Conservation (phyloP, 2,113 vertebrate genomes). For the Nycticryphes semicollaris region DNA sequence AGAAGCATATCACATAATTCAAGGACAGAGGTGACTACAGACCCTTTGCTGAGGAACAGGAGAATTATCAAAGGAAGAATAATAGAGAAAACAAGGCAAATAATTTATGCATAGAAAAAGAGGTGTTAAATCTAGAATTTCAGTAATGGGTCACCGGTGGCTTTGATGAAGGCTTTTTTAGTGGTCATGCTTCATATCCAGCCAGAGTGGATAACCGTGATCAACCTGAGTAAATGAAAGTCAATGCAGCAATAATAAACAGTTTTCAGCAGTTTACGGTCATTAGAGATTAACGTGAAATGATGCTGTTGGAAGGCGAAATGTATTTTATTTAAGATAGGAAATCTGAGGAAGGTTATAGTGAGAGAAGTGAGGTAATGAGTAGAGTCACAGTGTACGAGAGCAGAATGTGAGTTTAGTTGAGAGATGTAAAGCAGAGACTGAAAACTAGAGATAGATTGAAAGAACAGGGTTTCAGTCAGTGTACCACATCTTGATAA, state of each 20-base stretch:
- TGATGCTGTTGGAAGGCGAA: neutral
- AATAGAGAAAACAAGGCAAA: neutral
- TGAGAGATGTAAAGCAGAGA: neutral
- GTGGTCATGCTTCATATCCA: neutral
- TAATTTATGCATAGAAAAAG: conserved; percentile 21
- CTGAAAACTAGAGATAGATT: neutral
- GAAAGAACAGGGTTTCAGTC: neutral
- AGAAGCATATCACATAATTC: neutral
- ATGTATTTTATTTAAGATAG: neutral
- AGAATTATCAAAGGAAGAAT: neutral
- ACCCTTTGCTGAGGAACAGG: neutral
- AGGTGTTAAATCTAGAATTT: conserved; percentile 14
- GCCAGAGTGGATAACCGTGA: neutral
- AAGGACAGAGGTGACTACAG: conserved; percentile 22
- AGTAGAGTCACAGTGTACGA: neutral
- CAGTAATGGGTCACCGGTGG: neutral
- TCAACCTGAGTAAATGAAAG: neutral
- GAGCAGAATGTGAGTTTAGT: neutral
- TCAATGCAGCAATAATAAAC: conserved; percentile 1
- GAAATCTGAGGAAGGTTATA: neutral
- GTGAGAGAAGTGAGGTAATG: neutral
- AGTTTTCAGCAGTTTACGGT: neutral
- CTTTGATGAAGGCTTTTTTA: neutral
- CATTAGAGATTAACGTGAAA: neutral
- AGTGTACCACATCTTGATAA: neutral